Evolutionary conservation across 2,888 invertebrate genomes (phyloP).

Genomic region (Zeuzera pyrina): DNA sequence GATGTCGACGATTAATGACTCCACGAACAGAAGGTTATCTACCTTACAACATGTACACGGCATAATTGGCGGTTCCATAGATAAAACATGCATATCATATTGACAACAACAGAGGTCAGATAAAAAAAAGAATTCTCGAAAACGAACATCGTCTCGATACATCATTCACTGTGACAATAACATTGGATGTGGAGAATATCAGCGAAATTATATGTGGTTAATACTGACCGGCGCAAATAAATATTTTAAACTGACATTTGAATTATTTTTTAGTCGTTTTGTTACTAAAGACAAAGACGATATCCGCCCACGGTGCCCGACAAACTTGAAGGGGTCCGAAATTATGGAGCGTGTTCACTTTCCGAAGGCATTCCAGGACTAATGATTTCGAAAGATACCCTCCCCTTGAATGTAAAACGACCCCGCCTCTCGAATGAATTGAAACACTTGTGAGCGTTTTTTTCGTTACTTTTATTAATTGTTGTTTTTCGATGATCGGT

Average conservation of each 20-base stretch:
- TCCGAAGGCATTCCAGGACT: slow-evolving; percentile 60
- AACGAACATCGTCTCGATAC: slow-evolving; percentile 41
- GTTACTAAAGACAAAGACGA: slow-evolving; percentile 60
- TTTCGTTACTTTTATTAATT: slow-evolving; percentile 64
- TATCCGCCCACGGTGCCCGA: slow-evolving; percentile 53
- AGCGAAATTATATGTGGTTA: slow-evolving; percentile 51
- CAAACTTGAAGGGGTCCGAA: slow-evolving; percentile 45
- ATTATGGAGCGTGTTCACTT: slow-evolving; percentile 57
- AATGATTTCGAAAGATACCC: slow-evolving; percentile 69
- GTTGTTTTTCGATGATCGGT: slow-evolving; percentile 59
- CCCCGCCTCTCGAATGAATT: slow-evolving; percentile 68
- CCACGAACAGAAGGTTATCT: slow-evolving; percentile 16
- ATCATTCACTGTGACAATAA: slow-evolving; percentile 47
- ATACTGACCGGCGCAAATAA: slow-evolving; percentile 53
- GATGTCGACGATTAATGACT: slow-evolving; percentile 17
- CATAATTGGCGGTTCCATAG: slow-evolving; percentile 17
- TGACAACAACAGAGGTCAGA: slow-evolving; percentile 5
- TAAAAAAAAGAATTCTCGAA: slow-evolving; percentile 35
- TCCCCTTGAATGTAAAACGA: slow-evolving; percentile 71
- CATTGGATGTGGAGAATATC: slow-evolving; percentile 41
- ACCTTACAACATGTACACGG: slow-evolving; percentile 11
- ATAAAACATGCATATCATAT: slow-evolving; percentile 12
- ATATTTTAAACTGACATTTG: slow-evolving; percentile 59
- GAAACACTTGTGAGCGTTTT: slow-evolving; percentile 56
- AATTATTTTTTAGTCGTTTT: slow-evolving; percentile 47